Conservation (phyloP, 2,113 vertebrate species). For the Apteryx owenii region DNA sequence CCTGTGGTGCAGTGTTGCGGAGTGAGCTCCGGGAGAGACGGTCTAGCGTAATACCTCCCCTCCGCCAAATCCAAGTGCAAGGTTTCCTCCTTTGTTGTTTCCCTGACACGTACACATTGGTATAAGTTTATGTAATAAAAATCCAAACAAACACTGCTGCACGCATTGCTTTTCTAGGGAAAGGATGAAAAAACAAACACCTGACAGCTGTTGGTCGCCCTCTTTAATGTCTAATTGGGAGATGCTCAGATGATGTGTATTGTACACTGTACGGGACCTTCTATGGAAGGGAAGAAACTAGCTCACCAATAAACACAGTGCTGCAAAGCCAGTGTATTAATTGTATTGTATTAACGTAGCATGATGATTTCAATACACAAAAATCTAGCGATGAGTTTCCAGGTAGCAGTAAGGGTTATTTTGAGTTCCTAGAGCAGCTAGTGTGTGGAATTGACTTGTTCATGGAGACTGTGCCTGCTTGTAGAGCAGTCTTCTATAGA, state of each 20-base stretch:
- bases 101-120: background rate
- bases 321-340: background rate
- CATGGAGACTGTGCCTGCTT: background rate
- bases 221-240: background rate
- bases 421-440: background rate
- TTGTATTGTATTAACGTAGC: background rate
- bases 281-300: background rate
- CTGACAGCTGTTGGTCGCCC: background rate
- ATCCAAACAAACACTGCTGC: background rate
- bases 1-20: background rate
- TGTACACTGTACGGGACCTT: background rate
- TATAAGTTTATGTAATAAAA: background rate
- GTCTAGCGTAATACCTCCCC: background rate
- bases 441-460: background rate
- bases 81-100: background rate
- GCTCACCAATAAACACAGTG: background rate
- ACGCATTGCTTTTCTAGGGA: background rate
- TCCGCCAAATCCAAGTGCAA: background rate
- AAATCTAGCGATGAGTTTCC: background rate
- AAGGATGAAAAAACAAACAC: background rate
- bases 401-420: background rate
- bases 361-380: background rate
- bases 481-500: background rate
- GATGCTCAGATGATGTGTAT: background rate
- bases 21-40: background rate